A percentile compares a stretch with the other conserved stretches of the same genome.
Conservation (phyloP, 2,888 invertebrate species). For the Amphimallon solstitiale region DNA sequence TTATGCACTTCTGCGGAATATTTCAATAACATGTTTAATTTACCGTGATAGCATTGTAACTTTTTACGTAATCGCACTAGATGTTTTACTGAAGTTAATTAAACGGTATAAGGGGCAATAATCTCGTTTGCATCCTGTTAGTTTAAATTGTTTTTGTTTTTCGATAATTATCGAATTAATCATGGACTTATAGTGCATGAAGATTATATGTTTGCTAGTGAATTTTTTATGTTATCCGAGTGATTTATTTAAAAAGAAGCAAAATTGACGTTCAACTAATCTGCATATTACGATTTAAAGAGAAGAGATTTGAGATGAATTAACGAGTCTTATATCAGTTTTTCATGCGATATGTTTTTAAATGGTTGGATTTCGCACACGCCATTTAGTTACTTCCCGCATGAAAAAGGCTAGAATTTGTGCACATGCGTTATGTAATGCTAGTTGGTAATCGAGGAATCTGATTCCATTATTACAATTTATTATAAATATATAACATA, state of each 20-base stretch:
- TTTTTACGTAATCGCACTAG: conserved; percentile 11
- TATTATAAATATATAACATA: too few relatives aligned
- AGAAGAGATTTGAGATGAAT: background rate
- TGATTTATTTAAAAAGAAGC: background rate
- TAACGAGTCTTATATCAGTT: conserved; percentile 1
- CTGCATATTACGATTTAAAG: background rate
- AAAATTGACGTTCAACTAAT: background rate
- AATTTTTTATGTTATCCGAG: background rate
- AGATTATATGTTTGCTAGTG: background rate
- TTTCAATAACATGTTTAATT: conserved; percentile 23
- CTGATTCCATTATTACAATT: too few relatives aligned
- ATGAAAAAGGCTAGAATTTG: conserved; percentile 9
- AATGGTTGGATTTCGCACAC: background rate
- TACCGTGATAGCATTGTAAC: conserved; percentile 25
- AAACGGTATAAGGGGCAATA: background rate
- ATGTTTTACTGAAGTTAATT: conserved; percentile 8
- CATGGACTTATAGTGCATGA: background rate
- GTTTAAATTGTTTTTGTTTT: conserved; percentile 4
- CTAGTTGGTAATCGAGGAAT: too few relatives aligned
- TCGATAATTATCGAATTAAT: conserved; percentile 4
- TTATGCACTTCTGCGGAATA: conserved; percentile 5
- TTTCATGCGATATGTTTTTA: background rate
- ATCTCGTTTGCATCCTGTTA: conserved; percentile 26
- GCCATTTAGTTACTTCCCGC: background rate
- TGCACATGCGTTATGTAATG: too few relatives aligned